Conservation (phyloP, 2,888 invertebrate genomes). For the Tiliacea aurago region DNA sequence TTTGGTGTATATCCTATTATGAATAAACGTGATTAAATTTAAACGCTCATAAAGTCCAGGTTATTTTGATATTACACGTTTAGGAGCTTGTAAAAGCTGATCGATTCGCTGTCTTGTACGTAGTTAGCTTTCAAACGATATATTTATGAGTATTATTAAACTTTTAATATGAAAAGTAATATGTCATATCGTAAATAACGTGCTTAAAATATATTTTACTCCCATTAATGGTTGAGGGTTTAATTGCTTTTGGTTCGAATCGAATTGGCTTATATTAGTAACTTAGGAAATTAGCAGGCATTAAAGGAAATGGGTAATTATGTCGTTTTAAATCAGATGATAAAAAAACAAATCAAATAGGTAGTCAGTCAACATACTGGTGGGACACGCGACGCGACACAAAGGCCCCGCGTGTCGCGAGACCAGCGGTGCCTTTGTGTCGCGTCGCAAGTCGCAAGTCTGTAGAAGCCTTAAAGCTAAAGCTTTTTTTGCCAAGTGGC, state of each 20-base stretch:
- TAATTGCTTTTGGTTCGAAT: neutral
- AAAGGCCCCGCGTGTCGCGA: no score
- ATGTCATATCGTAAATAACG: constrained; percentile 49
- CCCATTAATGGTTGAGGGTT: neutral
- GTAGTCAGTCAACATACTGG: neutral
- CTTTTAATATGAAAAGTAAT: constrained; percentile 61
- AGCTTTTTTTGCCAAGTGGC: neutral
- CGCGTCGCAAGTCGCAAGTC: no score
- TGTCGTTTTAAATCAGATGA: neutral
- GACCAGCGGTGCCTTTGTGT: no score
- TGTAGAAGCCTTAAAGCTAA: no score
- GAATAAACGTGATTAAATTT: constrained; percentile 77
- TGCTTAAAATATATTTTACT: constrained; percentile 11
- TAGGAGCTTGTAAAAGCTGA: constrained; percentile 68
- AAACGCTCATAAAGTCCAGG: constrained; percentile 74
- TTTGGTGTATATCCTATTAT: constrained; percentile 69
- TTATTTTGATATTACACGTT: constrained; percentile 65
- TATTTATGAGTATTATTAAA: constrained; percentile 66
- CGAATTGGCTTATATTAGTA: neutral
- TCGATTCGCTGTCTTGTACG: constrained; percentile 68
- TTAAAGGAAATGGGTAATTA: neutral
- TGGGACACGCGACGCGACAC: no score
- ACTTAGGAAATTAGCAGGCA: neutral
- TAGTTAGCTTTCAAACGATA: constrained; percentile 56
- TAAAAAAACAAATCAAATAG: neutral